phyloP scores from a whole-genome alignment of 1,140 invertebrate genomes.

The Pararge aegeria region DNA sequence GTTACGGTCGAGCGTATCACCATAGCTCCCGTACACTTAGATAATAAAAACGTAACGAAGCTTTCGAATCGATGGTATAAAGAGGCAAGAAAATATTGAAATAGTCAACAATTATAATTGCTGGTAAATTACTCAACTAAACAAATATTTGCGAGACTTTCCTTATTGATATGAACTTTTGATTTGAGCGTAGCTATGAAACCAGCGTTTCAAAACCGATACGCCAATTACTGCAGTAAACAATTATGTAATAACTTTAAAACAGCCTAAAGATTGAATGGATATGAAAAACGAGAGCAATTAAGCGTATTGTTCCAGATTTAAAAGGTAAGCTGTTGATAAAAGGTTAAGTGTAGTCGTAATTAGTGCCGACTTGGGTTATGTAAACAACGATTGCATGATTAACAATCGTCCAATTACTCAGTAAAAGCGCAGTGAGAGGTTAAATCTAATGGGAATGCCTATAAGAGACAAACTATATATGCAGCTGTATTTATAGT shows the following conservation, averaged over 20 bases:
- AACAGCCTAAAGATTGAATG: conserved; percentile 35
- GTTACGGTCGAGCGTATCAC: too few relatives aligned
- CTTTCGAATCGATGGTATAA: too few relatives aligned
- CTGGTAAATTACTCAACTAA: too few relatives aligned
- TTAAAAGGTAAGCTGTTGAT: conserved; percentile 28
- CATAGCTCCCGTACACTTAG: too few relatives aligned
- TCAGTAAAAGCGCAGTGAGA: conserved; percentile 10
- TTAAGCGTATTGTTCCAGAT: conserved; percentile 39
- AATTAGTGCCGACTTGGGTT: conserved; percentile 29
- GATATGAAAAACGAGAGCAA: conserved; percentile 41
- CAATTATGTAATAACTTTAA: conserved; percentile 44
- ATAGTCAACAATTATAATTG: too few relatives aligned
- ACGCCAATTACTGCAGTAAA: conserved; percentile 29
- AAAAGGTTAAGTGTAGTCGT: conserved; percentile 27
- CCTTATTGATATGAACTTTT: too few relatives aligned
- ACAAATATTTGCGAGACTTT: too few relatives aligned
- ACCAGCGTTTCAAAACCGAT: background rate
- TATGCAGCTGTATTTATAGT: background rate
- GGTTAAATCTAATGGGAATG: background rate
- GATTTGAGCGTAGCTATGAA: background rate
- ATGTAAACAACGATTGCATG: conserved; percentile 25
- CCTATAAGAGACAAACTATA: background rate
- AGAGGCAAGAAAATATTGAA: too few relatives aligned
- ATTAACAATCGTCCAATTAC: conserved; percentile 28
- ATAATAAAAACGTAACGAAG: too few relatives aligned